phyloP scores from a whole-genome alignment of 2,797 vertebrate species.

The Sphenopsis melanotis region DNA sequence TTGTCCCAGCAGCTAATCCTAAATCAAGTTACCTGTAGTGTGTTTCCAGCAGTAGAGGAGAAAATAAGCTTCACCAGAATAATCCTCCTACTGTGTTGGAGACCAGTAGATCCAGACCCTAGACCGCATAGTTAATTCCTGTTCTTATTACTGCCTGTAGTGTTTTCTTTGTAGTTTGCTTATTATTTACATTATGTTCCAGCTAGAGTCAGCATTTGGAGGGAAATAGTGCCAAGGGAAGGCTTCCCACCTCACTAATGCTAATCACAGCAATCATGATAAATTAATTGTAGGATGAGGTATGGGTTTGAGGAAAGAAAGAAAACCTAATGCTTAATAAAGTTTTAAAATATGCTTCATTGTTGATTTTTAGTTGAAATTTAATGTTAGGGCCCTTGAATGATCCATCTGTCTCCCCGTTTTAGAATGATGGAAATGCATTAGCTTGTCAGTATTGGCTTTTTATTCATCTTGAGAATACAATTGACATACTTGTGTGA shows the following conservation, averaged over 20 bases:
- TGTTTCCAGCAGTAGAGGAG: background rate
- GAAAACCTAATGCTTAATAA: background rate
- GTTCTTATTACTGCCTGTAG: background rate
- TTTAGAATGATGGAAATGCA: background rate
- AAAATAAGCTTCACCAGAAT: background rate
- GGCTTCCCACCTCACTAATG: background rate
- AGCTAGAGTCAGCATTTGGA: background rate
- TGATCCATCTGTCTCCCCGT: background rate
- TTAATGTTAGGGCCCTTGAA: background rate
- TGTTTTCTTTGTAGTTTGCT: background rate
- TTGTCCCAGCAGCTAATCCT: background rate
- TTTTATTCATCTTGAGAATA: constrained; percentile 4
- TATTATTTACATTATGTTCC: background rate
- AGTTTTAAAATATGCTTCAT: constrained; percentile 13
- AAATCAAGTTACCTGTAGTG: background rate
- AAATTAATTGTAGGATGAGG: background rate
- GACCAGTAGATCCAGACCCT: background rate
- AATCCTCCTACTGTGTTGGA: background rate
- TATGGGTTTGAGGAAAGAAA: background rate
- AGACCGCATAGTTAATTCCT: background rate
- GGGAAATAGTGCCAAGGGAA: background rate
- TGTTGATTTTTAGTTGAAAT: constrained; percentile 1
- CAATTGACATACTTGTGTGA: background rate
- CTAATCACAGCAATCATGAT: background rate
- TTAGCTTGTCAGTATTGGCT: background rate